Conservation (phyloP, 2,888 invertebrate genomes). For the Romanomermis culicivorax region DNA sequence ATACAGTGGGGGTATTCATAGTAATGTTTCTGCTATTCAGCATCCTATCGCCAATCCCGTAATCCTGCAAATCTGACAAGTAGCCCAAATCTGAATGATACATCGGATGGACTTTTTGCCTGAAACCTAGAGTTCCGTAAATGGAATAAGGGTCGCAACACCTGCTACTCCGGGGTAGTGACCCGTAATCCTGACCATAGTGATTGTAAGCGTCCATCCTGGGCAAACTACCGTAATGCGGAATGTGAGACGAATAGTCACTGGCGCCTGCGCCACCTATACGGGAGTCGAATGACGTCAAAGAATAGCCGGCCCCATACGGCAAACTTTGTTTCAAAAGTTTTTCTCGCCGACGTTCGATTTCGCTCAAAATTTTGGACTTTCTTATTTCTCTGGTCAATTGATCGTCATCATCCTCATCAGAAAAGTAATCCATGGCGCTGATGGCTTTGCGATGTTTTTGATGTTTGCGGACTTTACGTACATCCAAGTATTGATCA, state of each 20-base stretch:
- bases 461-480: not conserved
- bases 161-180: not conserved
- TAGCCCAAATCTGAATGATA: slow-evolving; percentile 1
- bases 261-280: slow-evolving; percentile 2
- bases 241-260: slow-evolving; percentile 19
- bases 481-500: not conserved
- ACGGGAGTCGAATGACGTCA: not conserved
- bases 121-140: not conserved
- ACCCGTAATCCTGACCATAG: not conserved
- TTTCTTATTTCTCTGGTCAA: slow-evolving; percentile 39
- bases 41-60: not conserved
- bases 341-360: slow-evolving; percentile 36
- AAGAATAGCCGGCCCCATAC: not conserved
- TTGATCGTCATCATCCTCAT: slow-evolving; percentile 37
- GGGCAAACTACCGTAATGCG: slow-evolving; percentile 24
- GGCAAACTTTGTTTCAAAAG: not conserved
- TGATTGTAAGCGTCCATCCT: slow-evolving; percentile 17
- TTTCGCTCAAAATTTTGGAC: slow-evolving; percentile 38
- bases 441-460: not conserved
- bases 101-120: not conserved
- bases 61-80: slow-evolving; percentile 1
- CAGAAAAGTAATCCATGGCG: slow-evolving; percentile 17
- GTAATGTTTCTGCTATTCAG: not conserved
- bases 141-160: not conserved
- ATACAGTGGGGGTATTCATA: no score